phyloP scores from a whole-genome alignment of 2,113 vertebrate species.

The Eretmochelys imbricata region DNA sequence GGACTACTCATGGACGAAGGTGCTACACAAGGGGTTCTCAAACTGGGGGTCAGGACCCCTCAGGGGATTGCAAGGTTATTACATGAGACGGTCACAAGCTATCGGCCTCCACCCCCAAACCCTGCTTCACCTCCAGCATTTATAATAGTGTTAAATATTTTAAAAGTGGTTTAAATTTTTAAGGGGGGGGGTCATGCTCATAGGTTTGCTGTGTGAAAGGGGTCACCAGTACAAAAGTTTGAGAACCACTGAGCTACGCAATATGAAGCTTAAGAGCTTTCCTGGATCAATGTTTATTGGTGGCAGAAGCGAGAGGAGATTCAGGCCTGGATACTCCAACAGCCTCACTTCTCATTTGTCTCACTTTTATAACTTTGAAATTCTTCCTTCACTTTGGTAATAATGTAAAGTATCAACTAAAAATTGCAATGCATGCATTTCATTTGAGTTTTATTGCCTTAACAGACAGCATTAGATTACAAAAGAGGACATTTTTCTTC shows the following conservation, averaged over 20 bases:
- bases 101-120: too few relatives aligned
- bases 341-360: slow-evolving; percentile 71
- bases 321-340: neutral
- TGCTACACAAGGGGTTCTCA: neutral
- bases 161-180: too few relatives aligned
- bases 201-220: too few relatives aligned
- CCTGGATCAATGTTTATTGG: slow-evolving; percentile 21
- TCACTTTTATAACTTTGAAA: slow-evolving; percentile 81
- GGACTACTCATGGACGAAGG: neutral
- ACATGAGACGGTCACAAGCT: too few relatives aligned
- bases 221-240: too few relatives aligned
- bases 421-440: slow-evolving; percentile 88
- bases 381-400: slow-evolving; percentile 83
- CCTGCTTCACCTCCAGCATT: too few relatives aligned
- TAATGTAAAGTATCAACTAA: slow-evolving; percentile 87
- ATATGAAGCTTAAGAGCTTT: neutral
- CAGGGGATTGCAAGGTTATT: too few relatives aligned
- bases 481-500: slow-evolving; percentile 88
- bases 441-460: slow-evolving; percentile 88
- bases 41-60: too few relatives aligned
- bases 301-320: slow-evolving; percentile 20
- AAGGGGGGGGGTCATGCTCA: too few relatives aligned
- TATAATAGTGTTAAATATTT: too few relatives aligned
- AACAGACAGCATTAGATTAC: slow-evolving; percentile 89
- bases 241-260: neutral